Evolutionary conservation across 2,888 invertebrate species (phyloP).

Genomic region (Dryocosmus kuriphilus): DNA sequence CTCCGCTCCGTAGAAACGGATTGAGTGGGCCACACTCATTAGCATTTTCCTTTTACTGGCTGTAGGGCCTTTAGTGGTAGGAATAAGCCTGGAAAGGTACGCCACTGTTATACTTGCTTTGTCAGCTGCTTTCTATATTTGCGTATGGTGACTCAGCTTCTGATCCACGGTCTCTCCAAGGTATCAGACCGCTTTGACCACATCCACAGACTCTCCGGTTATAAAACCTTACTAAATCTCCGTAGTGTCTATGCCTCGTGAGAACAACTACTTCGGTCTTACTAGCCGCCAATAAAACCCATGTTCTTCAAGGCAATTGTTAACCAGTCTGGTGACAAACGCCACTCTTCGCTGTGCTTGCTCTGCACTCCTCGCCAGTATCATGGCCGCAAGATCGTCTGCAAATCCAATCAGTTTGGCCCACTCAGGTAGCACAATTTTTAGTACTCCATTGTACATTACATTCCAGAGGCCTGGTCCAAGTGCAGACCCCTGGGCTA

Average conservation of each 20-base stretch:
- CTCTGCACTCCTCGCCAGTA: background rate
- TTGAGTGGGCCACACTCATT: conserved; percentile 50
- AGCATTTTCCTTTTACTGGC: conserved; percentile 48
- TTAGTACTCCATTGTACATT: too few relatives aligned
- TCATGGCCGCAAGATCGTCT: too few relatives aligned
- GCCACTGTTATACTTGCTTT: background rate
- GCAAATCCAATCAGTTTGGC: too few relatives aligned
- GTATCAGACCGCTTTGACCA: too few relatives aligned
- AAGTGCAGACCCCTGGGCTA: too few relatives aligned
- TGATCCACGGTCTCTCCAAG: too few relatives aligned
- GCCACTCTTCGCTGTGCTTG: conserved; percentile 11
- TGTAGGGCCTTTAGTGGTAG: conserved; percentile 36
- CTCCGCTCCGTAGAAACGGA: conserved; percentile 56
- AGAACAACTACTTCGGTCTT: background rate
- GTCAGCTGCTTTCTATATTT: background rate
- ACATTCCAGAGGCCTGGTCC: too few relatives aligned
- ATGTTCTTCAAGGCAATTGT: background rate
- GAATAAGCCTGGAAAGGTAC: background rate
- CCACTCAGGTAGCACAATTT: too few relatives aligned
- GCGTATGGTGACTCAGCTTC: too few relatives aligned
- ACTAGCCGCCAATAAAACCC: background rate
- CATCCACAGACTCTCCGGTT: too few relatives aligned
- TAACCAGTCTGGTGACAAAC: background rate
- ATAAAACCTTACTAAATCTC: too few relatives aligned
- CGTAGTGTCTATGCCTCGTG: too few relatives aligned